These are phyloP conservation scores for Microchirus variegatus DNA, from an alignment of 2,797 vertebrate genomes.

Conservation along the genomic window DNA sequence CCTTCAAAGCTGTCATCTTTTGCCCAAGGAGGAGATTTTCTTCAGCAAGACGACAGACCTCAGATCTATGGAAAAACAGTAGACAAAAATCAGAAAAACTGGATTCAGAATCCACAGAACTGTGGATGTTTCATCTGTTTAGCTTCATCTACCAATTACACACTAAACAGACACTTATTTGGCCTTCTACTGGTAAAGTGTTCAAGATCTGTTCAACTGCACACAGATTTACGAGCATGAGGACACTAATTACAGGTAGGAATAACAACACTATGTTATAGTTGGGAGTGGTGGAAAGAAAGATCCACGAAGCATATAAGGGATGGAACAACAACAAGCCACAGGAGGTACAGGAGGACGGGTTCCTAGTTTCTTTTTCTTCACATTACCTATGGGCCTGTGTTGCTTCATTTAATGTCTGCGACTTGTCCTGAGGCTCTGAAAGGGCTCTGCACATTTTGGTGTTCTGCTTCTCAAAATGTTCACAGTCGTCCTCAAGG, in stretches of 20 bases:
- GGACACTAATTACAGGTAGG: conserved; percentile 7
- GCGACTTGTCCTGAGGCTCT: conserved; percentile 70
- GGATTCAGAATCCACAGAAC: neutral
- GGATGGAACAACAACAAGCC: conserved; percentile 19
- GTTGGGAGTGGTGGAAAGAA: conserved; percentile 4
- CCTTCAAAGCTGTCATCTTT: conserved; percentile 83
- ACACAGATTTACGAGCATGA: conserved; percentile 7
- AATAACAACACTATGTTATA: neutral
- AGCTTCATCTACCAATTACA: conserved; percentile 12
- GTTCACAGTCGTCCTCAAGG: conserved; percentile 63
- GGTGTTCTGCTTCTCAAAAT: conserved; percentile 70
- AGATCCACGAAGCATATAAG: conserved; percentile 13
- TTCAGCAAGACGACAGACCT: conserved; percentile 86
- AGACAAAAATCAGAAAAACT: neutral
- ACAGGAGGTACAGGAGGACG: conserved; percentile 17
- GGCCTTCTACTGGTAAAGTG: conserved; percentile 11
- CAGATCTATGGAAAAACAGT: conserved; percentile 77
- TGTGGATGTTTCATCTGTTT: no score
- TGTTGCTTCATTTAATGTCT: conserved; percentile 59
- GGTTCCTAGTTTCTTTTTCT: conserved; percentile 40
- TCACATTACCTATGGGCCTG: conserved; percentile 77
- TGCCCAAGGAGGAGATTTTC: conserved; percentile 84
- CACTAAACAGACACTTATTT: neutral
- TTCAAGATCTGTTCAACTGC: neutral
- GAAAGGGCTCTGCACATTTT: conserved; percentile 65